Evolutionary conservation across 2,797 vertebrate genomes (phyloP), one percentile per base, ranked within the genome.

Genomic region (Acipenser ruthenus): DNA sequence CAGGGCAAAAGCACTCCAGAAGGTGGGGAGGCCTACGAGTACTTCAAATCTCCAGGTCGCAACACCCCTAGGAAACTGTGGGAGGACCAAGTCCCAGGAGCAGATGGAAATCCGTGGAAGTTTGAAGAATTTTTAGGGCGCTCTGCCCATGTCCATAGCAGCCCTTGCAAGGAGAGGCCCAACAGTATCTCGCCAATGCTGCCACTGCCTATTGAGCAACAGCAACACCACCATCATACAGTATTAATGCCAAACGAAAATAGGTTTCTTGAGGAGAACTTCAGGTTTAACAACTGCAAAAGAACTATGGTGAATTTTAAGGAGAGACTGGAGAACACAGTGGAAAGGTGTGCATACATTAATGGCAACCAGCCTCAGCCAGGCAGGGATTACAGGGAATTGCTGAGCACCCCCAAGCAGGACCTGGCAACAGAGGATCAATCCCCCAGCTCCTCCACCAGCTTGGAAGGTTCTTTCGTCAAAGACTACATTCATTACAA

Each of bases 401-500:
- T 92, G 72, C 84, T 96, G 56, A 91, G 87, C 65, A 78, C 92
- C 69, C 83, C 91, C 1, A 91, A 94, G 74, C 93, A 94, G 84
- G 94, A 95, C 70, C 87, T 94, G 65, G 85, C 87, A 3, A 88
- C 94, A 64, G 96, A 97, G 68, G 95, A 98, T 86, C 95, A 98
- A 83, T 98, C 95, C 4, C 96, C 96, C 6, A 90, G 95, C 75
- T 98, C 96, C 76, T 99, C 96, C 48, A 96, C 96, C 2, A 99
- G 96, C 83, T 86, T 99, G 81, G 96, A 98, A 80, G 96, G 91
- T 53, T 93, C 96, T 8, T 87, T 99, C 79, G 89, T 91, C 75
- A 96, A 95, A 89, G 95, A 98, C 90, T 96, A 95, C 77, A 86
- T 92, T 84, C 94, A 96, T 90, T 96, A 94, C 85, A 98, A 98